phyloP scores from a whole-genome alignment of 1,140 invertebrate genomes.

The Geopemphigus sp. region DNA sequence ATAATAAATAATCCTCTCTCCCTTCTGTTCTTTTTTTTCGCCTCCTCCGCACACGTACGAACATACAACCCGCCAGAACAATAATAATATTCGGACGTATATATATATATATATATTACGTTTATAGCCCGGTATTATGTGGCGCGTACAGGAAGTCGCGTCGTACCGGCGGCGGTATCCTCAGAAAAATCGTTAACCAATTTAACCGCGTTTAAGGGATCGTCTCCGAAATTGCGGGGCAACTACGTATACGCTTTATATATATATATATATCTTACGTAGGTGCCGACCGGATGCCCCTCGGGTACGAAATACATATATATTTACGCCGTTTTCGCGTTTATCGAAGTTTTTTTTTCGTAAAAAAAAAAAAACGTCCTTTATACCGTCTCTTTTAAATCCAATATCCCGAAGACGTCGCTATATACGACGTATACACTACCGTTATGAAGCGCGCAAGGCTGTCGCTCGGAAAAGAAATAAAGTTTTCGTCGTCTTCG shows the following conservation, averaged over 20 bases:
- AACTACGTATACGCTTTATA: too few relatives aligned
- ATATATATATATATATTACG: not conserved
- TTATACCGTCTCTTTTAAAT: too few relatives aligned
- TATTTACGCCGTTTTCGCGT: not conserved
- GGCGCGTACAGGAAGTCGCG: slow-evolving; percentile 25
- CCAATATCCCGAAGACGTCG: too few relatives aligned
- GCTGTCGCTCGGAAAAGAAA: not conserved
- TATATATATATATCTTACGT: not conserved
- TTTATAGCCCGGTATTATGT: not conserved
- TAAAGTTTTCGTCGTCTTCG: slow-evolving; percentile 2
- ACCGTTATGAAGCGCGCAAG: too few relatives aligned
- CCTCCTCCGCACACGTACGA: not conserved
- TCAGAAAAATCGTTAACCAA: slow-evolving; percentile 38
- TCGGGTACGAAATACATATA: not conserved
- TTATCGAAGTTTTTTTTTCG: not conserved
- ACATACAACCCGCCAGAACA: too few relatives aligned
- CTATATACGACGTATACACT: too few relatives aligned
- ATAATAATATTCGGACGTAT: slow-evolving; percentile 42
- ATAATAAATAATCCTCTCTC: slow-evolving; percentile 42
- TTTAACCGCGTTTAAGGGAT: slow-evolving; percentile 41
- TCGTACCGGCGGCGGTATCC: slow-evolving; percentile 6
- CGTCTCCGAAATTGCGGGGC: slow-evolving; percentile 16
- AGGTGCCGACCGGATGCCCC: slow-evolving; percentile 6
- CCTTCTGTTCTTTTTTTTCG: too few relatives aligned
- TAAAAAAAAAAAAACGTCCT: too few relatives aligned